Evolutionary conservation across 2,888 invertebrate species (phyloP).

Genomic region (Oligia latruncula): DNA sequence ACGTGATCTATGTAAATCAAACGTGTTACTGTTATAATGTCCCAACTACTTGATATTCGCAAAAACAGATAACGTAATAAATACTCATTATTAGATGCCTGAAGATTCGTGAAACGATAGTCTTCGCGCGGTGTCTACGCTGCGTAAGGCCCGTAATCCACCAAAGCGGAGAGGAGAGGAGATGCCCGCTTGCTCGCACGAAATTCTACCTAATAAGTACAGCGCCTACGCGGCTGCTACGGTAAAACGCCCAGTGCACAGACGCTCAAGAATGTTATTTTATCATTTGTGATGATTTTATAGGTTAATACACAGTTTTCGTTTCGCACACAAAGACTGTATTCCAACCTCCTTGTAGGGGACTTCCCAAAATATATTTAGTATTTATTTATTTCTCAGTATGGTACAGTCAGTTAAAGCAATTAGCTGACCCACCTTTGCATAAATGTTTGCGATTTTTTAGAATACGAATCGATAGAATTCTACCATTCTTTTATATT

Average conservation of each 20-base stretch:
- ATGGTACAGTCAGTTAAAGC: no score
- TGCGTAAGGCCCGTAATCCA: background rate
- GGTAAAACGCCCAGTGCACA: background rate
- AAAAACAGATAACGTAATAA: background rate
- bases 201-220: no score
- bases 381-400: no score
- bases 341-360: background rate
- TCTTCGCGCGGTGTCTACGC: background rate
- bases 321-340: background rate
- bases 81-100: background rate
- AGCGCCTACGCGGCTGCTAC: background rate
- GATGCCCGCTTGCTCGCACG: no score
- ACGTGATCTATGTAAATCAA: constrained; percentile 38
- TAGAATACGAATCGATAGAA: no score
- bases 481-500: no score
- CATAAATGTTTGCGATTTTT: no score
- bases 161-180: no score
- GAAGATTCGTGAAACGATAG: background rate
- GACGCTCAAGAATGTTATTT: background rate
- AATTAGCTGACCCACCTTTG: no score
- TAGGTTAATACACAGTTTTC: background rate
- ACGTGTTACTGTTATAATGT: background rate
- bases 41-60: background rate
- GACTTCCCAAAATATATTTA: background rate
- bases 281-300: background rate